phyloP scores from a whole-genome alignment of 2,113 vertebrate species.

The Pseudonaja textilis region DNA sequence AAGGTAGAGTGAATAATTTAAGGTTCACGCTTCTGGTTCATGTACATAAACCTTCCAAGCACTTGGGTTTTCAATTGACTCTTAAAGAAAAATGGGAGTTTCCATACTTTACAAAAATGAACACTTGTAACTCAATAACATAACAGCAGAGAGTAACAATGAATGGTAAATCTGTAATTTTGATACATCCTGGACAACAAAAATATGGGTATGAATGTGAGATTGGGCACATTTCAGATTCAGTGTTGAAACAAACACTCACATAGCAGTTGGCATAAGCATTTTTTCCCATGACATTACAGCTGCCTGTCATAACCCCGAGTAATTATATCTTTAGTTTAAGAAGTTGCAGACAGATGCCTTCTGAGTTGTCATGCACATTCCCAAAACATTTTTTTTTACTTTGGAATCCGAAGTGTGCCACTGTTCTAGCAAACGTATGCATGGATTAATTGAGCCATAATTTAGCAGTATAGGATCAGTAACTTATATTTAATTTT shows the following conservation, averaged over 20 bases:
- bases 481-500: neutral
- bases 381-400: neutral
- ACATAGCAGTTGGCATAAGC: neutral
- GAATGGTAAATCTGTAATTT: neutral
- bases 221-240: neutral
- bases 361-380: neutral
- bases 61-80: neutral
- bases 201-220: neutral
- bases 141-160: neutral
- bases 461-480: neutral
- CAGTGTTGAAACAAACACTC: neutral
- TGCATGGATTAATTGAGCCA: neutral
- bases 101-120: neutral
- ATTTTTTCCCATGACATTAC: neutral
- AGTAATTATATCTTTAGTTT: neutral
- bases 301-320: neutral
- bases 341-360: neutral
- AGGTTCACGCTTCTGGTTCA: neutral
- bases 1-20: neutral
- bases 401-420: neutral
- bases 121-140: neutral
- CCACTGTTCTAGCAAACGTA: neutral
- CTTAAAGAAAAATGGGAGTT: neutral
- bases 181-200: neutral
- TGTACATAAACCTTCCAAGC: neutral